Conservation (phyloP, 2,797 vertebrate species). For the Prunella strophiata region DNA sequence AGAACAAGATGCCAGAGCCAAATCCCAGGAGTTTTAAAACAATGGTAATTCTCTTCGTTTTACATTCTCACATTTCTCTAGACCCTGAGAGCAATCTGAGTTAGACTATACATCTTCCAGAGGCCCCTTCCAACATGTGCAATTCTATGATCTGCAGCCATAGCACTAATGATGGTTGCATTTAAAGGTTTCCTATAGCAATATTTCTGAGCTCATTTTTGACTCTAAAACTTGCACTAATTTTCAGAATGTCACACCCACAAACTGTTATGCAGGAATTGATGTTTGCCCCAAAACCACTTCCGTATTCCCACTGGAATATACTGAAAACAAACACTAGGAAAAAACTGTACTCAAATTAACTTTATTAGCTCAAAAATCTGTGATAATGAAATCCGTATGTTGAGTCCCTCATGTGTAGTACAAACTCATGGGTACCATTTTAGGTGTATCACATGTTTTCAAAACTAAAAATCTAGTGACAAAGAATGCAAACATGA, state of each 20-base stretch:
- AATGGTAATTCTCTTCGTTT: background rate
- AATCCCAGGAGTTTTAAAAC: background rate
- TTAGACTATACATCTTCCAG: background rate
- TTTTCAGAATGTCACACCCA: background rate
- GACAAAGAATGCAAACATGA: background rate
- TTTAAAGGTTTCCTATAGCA: background rate
- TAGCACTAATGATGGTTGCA: background rate
- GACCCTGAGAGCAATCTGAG: background rate
- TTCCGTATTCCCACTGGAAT: background rate
- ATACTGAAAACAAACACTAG: background rate
- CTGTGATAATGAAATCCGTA: background rate
- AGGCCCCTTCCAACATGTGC: background rate
- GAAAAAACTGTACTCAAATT: background rate
- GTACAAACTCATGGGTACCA: background rate
- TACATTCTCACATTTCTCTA: background rate
- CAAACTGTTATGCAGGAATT: background rate
- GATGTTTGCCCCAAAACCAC: background rate
- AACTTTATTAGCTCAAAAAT: constrained; percentile 43
- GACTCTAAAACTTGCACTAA: background rate
- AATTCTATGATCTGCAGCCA: background rate
- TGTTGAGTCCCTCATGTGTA: background rate
- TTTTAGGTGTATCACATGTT: background rate
- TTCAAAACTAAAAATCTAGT: background rate
- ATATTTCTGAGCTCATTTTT: background rate
- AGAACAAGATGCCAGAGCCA: fast-evolving